Base-by-base conservation (phyloP, 2,797 vertebrate species). In the Poecilia picta region DNA sequence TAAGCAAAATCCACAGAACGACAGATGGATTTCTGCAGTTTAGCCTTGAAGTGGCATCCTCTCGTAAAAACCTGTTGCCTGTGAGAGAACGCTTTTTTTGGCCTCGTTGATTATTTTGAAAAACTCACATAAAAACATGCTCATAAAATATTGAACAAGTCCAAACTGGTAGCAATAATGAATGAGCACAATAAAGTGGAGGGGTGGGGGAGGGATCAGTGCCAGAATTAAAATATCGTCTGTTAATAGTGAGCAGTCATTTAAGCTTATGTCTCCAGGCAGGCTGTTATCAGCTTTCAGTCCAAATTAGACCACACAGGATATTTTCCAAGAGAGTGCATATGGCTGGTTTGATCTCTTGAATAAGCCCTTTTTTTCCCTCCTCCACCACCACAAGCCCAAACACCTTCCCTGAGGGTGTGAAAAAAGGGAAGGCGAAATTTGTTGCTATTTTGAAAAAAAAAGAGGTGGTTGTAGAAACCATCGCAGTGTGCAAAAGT, bases 61-160 rank as follows among this genome's bases (percentile, higher is more conserved):
- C 28, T 51, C 66, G 47, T 28, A 23, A 47, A 72, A 72, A 93
- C 91, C 91, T 93, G 93, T 92, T 92, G 92, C 82, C 85, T 79
- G 64, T 66, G 43, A 74, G 55, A 74, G 47, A 75, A 51, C 5
- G 23, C 25, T 68, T 78, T 77, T 46, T 39, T 72, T 73, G 66
- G 47, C 72, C 62, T 80, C 12, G 0, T 86, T 79, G 73, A 73
- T 78, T 70, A 55, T 87, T 74, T 43, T 41, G n/a, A 73, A 66
- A 55, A 84, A 86, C 81, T 28, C 62, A 20, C 31, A 45, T 47
- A 75, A 82, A 76, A 28, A 83, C 82, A 75, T 70, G 46, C 85
- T 81, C 78, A 55, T 74, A 71, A 41, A 73, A 80, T 23, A 82
- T 75, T 43, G 39, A 66, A 83, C 64, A 72, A 88, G 86, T 74